These are phyloP conservation scores for Atractosteus spatula DNA, from an alignment of 2,113 vertebrate species.

Conservation along the genomic window DNA sequence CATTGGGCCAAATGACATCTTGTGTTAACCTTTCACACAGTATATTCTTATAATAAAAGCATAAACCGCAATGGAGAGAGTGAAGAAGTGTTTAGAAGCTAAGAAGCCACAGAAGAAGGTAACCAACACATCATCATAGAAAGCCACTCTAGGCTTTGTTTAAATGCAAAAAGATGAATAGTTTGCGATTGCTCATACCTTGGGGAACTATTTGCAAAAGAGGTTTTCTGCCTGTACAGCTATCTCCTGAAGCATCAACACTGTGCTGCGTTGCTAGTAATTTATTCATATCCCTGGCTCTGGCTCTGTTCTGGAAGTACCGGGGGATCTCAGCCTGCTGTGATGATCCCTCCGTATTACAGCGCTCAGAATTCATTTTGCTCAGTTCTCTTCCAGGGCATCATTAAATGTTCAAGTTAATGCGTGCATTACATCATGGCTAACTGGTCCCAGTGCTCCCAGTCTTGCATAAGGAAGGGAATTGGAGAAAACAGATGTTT, in stretches of 20 bases:
- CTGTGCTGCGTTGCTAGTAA: conserved; percentile 41
- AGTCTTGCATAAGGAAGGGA: conserved; percentile 22
- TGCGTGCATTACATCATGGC: conserved; percentile 29
- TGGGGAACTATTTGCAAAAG: conserved; percentile 57
- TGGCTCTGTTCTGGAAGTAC: conserved; percentile 39
- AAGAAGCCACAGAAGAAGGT: conserved; percentile 20
- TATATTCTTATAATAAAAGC: too few species aligned
- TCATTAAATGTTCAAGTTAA: conserved; percentile 46
- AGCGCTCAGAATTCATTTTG: conserved; percentile 46
- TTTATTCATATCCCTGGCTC: conserved; percentile 54
- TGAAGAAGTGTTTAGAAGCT: too few species aligned
- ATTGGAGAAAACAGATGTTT: conserved; percentile 28
- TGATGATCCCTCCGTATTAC: conserved; percentile 37
- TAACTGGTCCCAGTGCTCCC: conserved; percentile 22
- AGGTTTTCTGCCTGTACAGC: conserved; percentile 36
- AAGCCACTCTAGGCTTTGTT: conserved; percentile 39
- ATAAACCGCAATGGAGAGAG: too few species aligned
- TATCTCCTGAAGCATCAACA: conserved; percentile 58
- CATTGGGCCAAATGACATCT: too few species aligned
- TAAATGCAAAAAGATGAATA: conserved; percentile 58
- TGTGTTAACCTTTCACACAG: too few species aligned
- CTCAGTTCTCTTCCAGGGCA: conserved; percentile 46
- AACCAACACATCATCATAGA: conserved; percentile 38
- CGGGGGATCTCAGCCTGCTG: conserved; percentile 11
- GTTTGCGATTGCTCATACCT: conserved; percentile 49